Evolutionary conservation across 2,888 invertebrate species (phyloP), one percentile per base, ranked within the genome.

Genomic region (Polylopha cassiicola): DNA sequence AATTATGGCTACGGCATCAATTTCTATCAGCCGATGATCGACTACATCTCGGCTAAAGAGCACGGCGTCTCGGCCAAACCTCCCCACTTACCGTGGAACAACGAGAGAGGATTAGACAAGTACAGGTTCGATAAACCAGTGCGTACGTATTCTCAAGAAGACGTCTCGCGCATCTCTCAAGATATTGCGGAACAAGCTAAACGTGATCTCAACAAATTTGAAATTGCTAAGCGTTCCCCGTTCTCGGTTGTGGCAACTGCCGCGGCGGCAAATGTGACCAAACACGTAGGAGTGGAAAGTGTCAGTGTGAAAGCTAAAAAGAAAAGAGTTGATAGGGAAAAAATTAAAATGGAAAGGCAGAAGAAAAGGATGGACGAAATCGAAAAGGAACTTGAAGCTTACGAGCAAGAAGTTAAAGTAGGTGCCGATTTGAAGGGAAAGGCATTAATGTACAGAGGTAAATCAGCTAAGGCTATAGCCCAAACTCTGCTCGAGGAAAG

Each of bases 21-120:
- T 79, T 93, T 89, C 75, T 95, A 95, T 77, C 92, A 94, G 72
- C 94, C 94, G 30, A 94, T 95, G 94, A 90, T 95, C 61, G 93
- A 95, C 74, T 94, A 93, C 65, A 89, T 95, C 55, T 90, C 91
- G 63, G 89, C 88, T 26, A 92, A 91, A 78, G 88, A 89, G 52
- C 82, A 73, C 36, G 86, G 84, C 36, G 53, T 69, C 9, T 41
- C 61, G 9, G 55, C 65, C 1, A 73, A 74, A 30, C 86, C 87
- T 18, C 91, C 94, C 50, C 92, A 93, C 75, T 79, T 94, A 50
- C 93, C 93, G 41, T 91, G 90, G 90, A 87, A 88, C 44, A 90
- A 91, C 70, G 92, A 92, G 68, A 86, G 90, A 57, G 91, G 89
- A 18, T 76, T 92, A 47, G 86, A 88, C 50, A 89, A 90, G 63